These are phyloP conservation scores for Centropristis striata DNA, from an alignment of 2,113 vertebrate genomes.

Conservation along the genomic window DNA sequence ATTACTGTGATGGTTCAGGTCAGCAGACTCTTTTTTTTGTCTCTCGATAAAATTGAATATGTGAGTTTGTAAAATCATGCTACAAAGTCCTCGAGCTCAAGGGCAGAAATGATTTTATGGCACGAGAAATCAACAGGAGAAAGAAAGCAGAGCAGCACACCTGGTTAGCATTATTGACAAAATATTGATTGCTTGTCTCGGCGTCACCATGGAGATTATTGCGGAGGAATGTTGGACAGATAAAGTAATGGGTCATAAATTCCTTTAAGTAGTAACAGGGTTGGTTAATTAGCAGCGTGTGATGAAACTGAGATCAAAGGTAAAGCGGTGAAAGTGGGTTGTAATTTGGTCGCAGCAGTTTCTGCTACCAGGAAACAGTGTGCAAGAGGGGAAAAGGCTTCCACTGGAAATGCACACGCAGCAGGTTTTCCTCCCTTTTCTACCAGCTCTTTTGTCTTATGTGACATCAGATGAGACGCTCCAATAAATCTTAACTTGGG, in stretches of 20 bases:
- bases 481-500: constrained; percentile 22
- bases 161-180: constrained; percentile 47
- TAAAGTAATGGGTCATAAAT: constrained; percentile 62
- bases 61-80: background rate
- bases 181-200: constrained; percentile 42
- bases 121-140: background rate
- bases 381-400: constrained; percentile 2
- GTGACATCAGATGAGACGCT: constrained; percentile 49
- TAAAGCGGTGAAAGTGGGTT: constrained; percentile 54
- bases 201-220: constrained; percentile 52
- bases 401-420: constrained; percentile 31
- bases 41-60: background rate
- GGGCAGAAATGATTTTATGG: background rate
- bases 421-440: constrained; percentile 4
- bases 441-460: constrained; percentile 19
- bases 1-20: too few relatives aligned
- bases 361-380: constrained; percentile 3
- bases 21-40: background rate
- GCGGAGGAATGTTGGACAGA: constrained; percentile 49
- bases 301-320: constrained; percentile 61
- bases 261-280: constrained; percentile 19
- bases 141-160: constrained; percentile 1
- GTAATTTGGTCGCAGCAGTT: constrained; percentile 12
- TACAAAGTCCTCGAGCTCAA: background rate
- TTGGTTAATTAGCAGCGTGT: constrained; percentile 40